Evolutionary conservation across 2,888 invertebrate genomes (phyloP).

Genomic region (Harpalus rubripes): DNA sequence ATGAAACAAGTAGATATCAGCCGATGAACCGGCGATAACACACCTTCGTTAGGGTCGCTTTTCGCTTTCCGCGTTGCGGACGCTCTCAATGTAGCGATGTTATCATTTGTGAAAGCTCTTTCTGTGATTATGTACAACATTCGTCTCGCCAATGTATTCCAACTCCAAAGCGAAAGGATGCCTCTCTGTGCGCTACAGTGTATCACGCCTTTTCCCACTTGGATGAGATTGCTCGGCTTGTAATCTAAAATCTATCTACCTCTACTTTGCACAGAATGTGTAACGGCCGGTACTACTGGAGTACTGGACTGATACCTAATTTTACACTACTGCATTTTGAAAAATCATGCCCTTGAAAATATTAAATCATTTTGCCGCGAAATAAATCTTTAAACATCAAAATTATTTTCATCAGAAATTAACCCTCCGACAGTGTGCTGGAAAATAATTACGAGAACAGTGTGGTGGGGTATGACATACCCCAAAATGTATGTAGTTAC

Average conservation of each 20-base stretch:
- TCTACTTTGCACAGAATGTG: background rate
- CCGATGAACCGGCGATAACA: slow-evolving; percentile 43
- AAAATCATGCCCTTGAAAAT: too few species aligned
- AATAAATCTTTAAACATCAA: too few species aligned
- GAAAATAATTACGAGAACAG: too few species aligned
- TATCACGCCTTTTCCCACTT: slow-evolving; percentile 41
- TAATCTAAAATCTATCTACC: background rate
- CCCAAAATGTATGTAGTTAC: too few species aligned
- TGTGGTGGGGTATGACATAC: too few species aligned
- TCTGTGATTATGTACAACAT: slow-evolving; percentile 56
- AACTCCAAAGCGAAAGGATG: slow-evolving; percentile 23
- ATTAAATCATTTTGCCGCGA: too few species aligned
- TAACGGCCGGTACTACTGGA: background rate
- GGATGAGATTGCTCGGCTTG: slow-evolving; percentile 42
- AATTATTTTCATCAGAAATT: too few species aligned
- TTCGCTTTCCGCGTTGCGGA: slow-evolving; percentile 39
- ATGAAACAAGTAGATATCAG: slow-evolving; percentile 42
- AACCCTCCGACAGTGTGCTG: too few species aligned
- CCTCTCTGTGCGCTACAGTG: background rate
- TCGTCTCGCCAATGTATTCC: slow-evolving; percentile 17
- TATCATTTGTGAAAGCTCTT: slow-evolving; percentile 63
- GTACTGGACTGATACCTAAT: too few species aligned
- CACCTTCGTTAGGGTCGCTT: slow-evolving; percentile 56
- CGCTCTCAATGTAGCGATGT: slow-evolving; percentile 51
- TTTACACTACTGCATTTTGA: too few species aligned